Base-by-base conservation (phyloP, 2,797 vertebrate species). In the Galaxias olidus region DNA sequence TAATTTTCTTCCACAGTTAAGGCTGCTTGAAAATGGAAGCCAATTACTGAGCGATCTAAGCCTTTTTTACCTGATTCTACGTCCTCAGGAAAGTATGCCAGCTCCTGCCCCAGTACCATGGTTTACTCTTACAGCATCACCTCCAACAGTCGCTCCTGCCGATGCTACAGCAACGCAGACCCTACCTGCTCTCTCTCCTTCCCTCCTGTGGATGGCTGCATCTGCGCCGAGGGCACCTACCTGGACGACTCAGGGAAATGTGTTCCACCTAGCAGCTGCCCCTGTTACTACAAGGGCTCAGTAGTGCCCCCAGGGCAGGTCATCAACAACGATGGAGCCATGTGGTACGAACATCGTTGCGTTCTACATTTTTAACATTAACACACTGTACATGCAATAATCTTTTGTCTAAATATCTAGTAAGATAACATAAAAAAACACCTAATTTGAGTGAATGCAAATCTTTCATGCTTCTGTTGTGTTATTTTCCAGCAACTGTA, bases 241-340 rank as follows among this genome's bases (percentile, higher is more conserved):
- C 76, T 94, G 85, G 91, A 94, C 1, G 90, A 95, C 0, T 71
- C 56, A 0, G 93, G 92, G 57, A 91, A 89, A 73, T 97, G 95
- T 59, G 92, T 97, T 14, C 75, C 82, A 0, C 80, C 90, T 8
- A 17, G 79, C 17, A 83, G 74, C 67, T 97, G 95, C 63, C 92
- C 95, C 58, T 97, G 95, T 70, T 96, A 95, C 77, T 82, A 91
- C 69, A 80, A 91, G 65, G 94, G 91, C 58, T 80, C 68, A 0
- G 65, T 85, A n/a, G 71, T 97, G 42, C 88, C 88, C 64, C 85
- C 87, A 0, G 94, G 93, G 68, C 90, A 96, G 79, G 88, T 92
- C 0, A 48, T 94, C 65, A 90, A 83, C 0, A 92, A 92, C 40
- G 88, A 89, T 0, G 93, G 91, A 0, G 13, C 82, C 58, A 63